Base-by-base conservation (phyloP, 2,888 invertebrate genomes). In the Platycheirus albimanus region DNA sequence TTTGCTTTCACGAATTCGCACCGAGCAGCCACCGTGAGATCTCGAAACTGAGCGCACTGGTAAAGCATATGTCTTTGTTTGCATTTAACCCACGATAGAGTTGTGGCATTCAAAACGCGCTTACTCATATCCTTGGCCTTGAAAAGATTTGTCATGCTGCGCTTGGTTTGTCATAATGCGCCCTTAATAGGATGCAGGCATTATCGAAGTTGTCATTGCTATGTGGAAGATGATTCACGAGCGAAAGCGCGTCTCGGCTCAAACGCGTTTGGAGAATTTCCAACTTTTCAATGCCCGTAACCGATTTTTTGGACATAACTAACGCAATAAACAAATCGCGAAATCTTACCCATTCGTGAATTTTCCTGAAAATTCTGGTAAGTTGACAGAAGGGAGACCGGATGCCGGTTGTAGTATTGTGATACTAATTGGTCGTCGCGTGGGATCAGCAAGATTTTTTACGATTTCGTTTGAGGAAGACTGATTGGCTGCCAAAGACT, bases 1-100 rank as follows among this genome's bases (percentile, higher is more conserved):
- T 63, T 66, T 43, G 45, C 7, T 56, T 74, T 61, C 19, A 69
- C 61, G 20, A 63, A 80, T 10, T 77, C 72, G 52, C 28, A 64
- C 10, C 45, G 47, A 20, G 33, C 17, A 10, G 51, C 28, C 13
- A 69, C 64, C 33, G 52, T 36, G 2, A 52, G 51, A 1, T 45
- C 64, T 24, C 36, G 33, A 36, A 49, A 63, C 5, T 36, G 8
- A 11, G 8, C 19, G 6, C 67, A 67, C 20, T 45, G 52, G 45
- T 67, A 67, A 1, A 67, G 33, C 17, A 36, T 36, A 19, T 69
- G 69, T 15, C 47, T 69, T 28, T 69, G 69, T 28, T 69, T 33
- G 7, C 49, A 70, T 10, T 70, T 49, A 6, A 30, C 28, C 24
- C 58, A 70, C 7, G 38, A 70, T 6, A 49, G 49, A 8, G 49